Evolutionary conservation across 1,140 invertebrate genomes (phyloP), one percentile per base, ranked within the genome.

Genomic region (Lordiphosa clarofinis): DNA sequence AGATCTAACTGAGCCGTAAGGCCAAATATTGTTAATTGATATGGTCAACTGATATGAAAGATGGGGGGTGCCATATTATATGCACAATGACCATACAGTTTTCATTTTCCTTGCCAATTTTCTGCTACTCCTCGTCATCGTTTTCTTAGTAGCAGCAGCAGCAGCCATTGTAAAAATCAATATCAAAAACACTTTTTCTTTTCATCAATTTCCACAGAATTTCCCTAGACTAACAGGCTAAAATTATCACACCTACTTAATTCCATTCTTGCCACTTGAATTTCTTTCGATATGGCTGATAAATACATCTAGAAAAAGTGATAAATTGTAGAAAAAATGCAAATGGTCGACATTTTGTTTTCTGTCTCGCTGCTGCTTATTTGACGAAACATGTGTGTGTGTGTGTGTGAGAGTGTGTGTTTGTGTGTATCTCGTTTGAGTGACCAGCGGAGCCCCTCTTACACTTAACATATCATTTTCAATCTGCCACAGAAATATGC

Each of bases 311-410:
- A 55, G 13, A 78, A 59, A 82, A 65, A 67, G 35, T 50, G 59
- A 56, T 66, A 46, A 55, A 43, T 40, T 53, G 10, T 31, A 60
- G 67, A 48, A 71, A 65, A 73, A 78, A 66, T 62, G 56, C 58
- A 66, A 82, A 84, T 62, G 78, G 78, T 84, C 78, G 78, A 84
- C 78, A 84, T 84, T 84, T 84, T 84, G 78, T 84, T 84, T 84
- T 84, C 79, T 65, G 78, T 78, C 73, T 84, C 78, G 73, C 69
- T 82, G 67, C 44, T 78, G 61, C 66, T 60, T 61, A 76, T 70
- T 81, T 58, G 59, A 74, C 72, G 69, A 75, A 66, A 58, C 81
- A 54, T 28, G 39, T 35, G 11, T 35, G 49, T 7, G 10, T 9
- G 11, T n/a, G 8, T 47, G 21, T 37, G 11, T 47, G 35, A 38